A percentile compares a stretch with the other conserved stretches of the same genome.
phyloP scores from a whole-genome alignment of 2,888 invertebrate species.

The Drosophila recens region DNA sequence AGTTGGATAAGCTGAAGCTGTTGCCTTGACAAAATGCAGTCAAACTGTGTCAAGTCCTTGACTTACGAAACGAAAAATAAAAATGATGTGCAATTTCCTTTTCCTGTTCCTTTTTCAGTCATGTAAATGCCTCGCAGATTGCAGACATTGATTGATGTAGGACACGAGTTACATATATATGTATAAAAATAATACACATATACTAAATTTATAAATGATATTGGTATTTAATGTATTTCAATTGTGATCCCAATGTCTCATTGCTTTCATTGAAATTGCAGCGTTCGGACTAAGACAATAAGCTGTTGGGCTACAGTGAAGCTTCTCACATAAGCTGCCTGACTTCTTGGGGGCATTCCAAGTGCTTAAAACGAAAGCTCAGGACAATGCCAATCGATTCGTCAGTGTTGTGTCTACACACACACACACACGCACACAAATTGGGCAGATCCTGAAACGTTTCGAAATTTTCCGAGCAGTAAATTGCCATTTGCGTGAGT shows the following conservation, averaged over 20 bases:
- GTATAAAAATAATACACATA: not conserved
- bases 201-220: not conserved
- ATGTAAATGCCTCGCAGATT: conserved; percentile 2
- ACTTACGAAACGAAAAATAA: not conserved
- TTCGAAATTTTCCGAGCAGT: conserved; percentile 37
- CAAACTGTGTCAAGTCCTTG: conserved; percentile 3
- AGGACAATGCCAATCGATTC: conserved; percentile 30
- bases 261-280: conserved; percentile 18
- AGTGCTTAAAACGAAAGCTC: conserved; percentile 6
- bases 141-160: conserved; percentile 17
- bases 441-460: conserved; percentile 25
- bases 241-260: not conserved
- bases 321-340: not conserved
- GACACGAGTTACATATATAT: not conserved
- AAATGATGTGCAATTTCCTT: conserved; percentile 6
- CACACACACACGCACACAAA: conserved; percentile 22
- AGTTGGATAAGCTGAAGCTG: not conserved
- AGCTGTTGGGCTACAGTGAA: conserved; percentile 12
- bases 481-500: conserved; percentile 52
- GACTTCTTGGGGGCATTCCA: conserved; percentile 1
- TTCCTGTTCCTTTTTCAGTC: not conserved
- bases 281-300: conserved; percentile 25
- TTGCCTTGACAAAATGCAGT: conserved; percentile 6
- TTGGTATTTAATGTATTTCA: conserved; percentile 2
- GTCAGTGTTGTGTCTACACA: not conserved